Percentiles rank a stretch among this genome's conserved stretches.
phyloP scores from a whole-genome alignment of 2,797 vertebrate genomes.

The Pelochelys cantorii region DNA sequence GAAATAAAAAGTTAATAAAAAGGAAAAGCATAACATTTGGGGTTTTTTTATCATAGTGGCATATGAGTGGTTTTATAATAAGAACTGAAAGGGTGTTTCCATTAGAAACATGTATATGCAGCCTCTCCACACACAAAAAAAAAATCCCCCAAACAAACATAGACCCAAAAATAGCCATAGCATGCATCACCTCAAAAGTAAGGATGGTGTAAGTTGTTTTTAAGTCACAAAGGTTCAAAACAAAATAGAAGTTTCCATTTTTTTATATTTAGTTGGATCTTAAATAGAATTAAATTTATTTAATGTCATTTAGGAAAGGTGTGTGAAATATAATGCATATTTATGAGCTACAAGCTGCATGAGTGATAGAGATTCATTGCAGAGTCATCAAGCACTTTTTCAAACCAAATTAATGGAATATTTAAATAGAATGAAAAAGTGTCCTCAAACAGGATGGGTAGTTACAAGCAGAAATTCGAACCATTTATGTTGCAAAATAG shows the following conservation, averaged over 20 bases:
- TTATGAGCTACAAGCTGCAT: neutral
- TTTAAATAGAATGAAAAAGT: neutral
- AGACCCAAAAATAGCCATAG: neutral
- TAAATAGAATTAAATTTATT: neutral
- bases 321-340: neutral
- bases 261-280: neutral
- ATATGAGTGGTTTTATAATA: neutral
- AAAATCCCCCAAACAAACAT: neutral
- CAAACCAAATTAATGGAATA: neutral
- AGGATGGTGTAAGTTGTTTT: constrained; percentile 2
- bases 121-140: too few species aligned
- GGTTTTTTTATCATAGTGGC: constrained; percentile 20
- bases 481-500: neutral
- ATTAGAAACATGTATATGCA: neutral
- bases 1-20: constrained; percentile 55
- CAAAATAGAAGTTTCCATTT: neutral
- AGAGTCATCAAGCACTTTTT: neutral
- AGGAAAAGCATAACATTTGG: constrained; percentile 6
- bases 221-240: constrained; percentile 23
- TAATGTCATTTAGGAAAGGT: neutral
- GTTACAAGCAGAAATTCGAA: neutral
- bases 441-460: neutral
- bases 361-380: neutral
- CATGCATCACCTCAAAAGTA: neutral
- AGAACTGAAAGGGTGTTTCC: neutral